Base-by-base conservation (phyloP, 2,888 invertebrate genomes). In the Phragmatobia fuliginosa region DNA sequence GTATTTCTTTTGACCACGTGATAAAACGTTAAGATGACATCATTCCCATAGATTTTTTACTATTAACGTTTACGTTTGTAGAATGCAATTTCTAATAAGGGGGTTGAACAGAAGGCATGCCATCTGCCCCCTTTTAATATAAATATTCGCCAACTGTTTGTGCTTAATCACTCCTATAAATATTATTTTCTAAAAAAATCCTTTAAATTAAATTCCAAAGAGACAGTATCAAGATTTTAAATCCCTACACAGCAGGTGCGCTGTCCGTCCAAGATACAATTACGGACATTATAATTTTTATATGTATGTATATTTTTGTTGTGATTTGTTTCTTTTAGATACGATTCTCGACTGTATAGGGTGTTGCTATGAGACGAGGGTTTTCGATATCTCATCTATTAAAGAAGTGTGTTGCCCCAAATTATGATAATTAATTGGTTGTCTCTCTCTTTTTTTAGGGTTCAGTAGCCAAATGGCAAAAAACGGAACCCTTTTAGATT, bases 241-340 rank as follows among this genome's bases (percentile, higher is more conserved):
- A 16, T 59, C 67, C 69, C 49, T 0, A 11, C 25, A 32, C 32
- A 66, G 32, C 82, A 82, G 80, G 81, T 81, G 79, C 74, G 77
- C 67, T 68, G 59, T 66, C 81, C 77, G 81, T 81, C 85, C 74
- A 70, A 79, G 81, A 87, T 85, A 89, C 90, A 90, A 89, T 91
- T 90, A 90, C 88, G 79, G 74, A 81, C 82, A 83, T 87, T 89
- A 90, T 90, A 90, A 88, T 90, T 87, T 86, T 61, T 87, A 87
- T 67, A 52, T 72, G 72, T 76, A 73, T n/a, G 11, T 75, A 68
- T 74, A 74, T 71, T 58, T 71, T 67, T 67, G 56, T 21, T 65
- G 77, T 75, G 78, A 77, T 87, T 85, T 83, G 82, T 85, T 85
- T 84, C 82, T 81, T 84, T 86, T 80, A 69, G 73, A 67, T 60